Conservation (phyloP, 2,888 invertebrate genomes). For the Blastobasis lacticolella region DNA sequence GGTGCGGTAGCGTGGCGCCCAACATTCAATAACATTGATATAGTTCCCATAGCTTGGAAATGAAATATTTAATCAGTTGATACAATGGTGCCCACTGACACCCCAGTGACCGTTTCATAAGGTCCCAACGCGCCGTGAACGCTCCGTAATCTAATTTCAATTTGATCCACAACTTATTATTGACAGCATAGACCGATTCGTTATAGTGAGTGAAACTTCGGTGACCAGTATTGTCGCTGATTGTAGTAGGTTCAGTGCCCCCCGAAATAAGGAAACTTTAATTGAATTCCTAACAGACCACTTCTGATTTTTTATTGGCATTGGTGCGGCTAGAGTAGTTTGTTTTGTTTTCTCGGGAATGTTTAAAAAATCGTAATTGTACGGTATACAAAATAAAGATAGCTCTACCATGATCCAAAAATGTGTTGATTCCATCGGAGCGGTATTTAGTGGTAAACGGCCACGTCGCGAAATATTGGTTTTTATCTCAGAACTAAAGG, state of each 20-base stretch:
- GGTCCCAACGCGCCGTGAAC: constrained; percentile 57
- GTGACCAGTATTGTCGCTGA: constrained; percentile 55
- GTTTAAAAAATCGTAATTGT: background rate
- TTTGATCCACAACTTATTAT: constrained; percentile 57
- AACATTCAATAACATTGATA: constrained; percentile 18
- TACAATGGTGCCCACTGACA: constrained; percentile 49
- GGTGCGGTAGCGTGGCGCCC: constrained; percentile 21
- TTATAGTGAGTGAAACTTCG: constrained; percentile 47
- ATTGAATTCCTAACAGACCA: constrained; percentile 60
- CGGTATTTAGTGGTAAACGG: too few species aligned
- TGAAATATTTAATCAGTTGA: constrained; percentile 56
- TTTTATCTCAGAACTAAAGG: too few species aligned
- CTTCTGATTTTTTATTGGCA: constrained; percentile 30
- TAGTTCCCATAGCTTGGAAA: constrained; percentile 50
- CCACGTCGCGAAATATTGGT: too few species aligned
- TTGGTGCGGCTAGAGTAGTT: background rate
- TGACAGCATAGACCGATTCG: constrained; percentile 52
- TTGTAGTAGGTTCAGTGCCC: constrained; percentile 46
- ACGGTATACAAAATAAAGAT: too few species aligned
- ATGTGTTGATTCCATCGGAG: too few species aligned
- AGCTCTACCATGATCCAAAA: too few species aligned
- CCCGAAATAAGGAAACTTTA: constrained; percentile 51
- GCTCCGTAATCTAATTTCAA: constrained; percentile 66
- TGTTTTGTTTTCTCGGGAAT: background rate
- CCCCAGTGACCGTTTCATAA: constrained; percentile 68